These are phyloP conservation scores for Drosophila birchii DNA, from an alignment of 2,888 invertebrate species.

Conservation along the genomic window DNA sequence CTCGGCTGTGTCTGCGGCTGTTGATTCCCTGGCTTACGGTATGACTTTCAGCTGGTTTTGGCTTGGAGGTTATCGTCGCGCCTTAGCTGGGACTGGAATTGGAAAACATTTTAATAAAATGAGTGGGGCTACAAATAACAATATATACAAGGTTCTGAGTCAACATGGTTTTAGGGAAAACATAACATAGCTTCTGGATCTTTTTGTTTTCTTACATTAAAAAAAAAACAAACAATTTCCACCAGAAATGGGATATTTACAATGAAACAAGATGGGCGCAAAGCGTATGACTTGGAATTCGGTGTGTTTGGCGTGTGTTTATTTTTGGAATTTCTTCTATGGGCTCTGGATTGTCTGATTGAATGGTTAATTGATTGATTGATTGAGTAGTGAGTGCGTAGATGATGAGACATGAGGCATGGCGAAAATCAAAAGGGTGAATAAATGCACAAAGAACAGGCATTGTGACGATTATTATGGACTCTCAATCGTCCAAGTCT, in stretches of 20 bases:
- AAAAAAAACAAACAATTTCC: conserved; percentile 62
- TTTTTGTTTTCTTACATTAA: conserved; percentile 53
- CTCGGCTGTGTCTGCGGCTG: conserved; percentile 36
- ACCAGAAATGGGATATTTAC: conserved; percentile 25
- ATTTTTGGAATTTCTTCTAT: conserved; percentile 18
- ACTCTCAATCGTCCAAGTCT: conserved; percentile 9
- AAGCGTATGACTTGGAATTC: conserved; percentile 30
- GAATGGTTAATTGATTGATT: conserved; percentile 20
- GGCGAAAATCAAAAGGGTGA: conserved; percentile 51
- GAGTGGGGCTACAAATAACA: neutral
- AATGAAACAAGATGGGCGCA: conserved; percentile 22
- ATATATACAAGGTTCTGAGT: neutral
- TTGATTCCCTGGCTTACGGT: conserved; percentile 55
- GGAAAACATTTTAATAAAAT: neutral
- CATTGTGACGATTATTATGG: conserved; percentile 24
- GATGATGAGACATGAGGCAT: conserved; percentile 49
- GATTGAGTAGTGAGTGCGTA: conserved; percentile 26
- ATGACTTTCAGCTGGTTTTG: conserved; percentile 85
- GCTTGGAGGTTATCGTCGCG: conserved; percentile 84
- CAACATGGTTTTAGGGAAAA: neutral
- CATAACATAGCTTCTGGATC: conserved; percentile 5
- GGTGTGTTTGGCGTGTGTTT: conserved; percentile 8
- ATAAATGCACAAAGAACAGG: conserved; percentile 51
- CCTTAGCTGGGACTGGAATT: conserved; percentile 83
- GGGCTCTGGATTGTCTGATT: conserved; percentile 16